Percentiles rank a stretch among this genome's conserved stretches.
These are phyloP conservation scores for Formicarius rufipectus DNA, from an alignment of 2,113 vertebrate genomes.

Conservation along the genomic window DNA sequence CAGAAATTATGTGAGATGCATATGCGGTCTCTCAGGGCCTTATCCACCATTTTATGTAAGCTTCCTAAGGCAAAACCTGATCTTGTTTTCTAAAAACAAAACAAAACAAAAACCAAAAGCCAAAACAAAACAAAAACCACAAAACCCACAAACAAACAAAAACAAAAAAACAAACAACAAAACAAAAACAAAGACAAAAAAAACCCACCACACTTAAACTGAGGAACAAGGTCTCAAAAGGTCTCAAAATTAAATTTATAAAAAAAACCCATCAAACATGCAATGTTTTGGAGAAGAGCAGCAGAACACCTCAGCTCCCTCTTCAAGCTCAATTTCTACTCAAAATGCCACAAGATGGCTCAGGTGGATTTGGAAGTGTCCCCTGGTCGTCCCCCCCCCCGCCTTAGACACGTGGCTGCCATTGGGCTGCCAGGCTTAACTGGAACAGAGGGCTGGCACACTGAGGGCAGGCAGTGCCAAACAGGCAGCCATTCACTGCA, in stretches of 20 bases:
- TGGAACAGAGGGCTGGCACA: not conserved
- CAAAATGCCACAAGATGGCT: conserved; percentile 17
- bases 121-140: not conserved
- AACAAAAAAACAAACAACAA: no score
- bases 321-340: not conserved
- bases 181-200: no score
- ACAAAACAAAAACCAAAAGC: not conserved
- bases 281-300: not conserved
- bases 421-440: not conserved
- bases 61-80: not conserved
- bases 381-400: not conserved
- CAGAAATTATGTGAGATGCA: not conserved
- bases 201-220: not conserved
- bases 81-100: not conserved
- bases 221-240: not conserved
- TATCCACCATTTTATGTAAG: not conserved
- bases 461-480: not conserved
- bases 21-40: not conserved
- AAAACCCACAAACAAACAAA: no score
- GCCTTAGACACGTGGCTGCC: not conserved
- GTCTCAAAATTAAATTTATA: not conserved
- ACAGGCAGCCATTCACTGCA: not conserved
- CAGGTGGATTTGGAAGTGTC: conserved; percentile 3
- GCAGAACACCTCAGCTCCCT: not conserved
- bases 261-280: not conserved